Conservation (phyloP, 2,113 vertebrate genomes). For the Prunella himalayana region DNA sequence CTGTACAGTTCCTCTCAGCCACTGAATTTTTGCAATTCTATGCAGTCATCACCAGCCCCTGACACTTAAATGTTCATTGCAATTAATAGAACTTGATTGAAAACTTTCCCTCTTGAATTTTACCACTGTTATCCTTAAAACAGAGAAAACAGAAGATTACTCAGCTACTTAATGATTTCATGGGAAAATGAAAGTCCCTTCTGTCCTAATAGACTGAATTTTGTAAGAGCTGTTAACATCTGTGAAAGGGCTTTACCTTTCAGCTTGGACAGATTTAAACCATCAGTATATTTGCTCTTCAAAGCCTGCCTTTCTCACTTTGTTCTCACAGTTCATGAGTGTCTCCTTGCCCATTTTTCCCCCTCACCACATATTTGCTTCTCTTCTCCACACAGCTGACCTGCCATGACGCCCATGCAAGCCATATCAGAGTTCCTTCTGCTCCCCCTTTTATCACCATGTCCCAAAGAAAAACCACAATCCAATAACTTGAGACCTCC, state of each 20-base stretch:
- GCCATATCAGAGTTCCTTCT: not conserved
- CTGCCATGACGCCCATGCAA: accelerated
- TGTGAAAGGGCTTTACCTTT: not conserved
- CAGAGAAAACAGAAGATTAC: not conserved
- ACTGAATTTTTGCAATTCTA: not conserved
- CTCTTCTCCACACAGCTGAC: not conserved
- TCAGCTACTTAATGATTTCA: not conserved
- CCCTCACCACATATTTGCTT: not conserved
- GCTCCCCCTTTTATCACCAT: not conserved
- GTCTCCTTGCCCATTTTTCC: not conserved
- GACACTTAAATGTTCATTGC: not conserved
- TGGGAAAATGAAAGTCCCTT: not conserved
- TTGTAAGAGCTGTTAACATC: not conserved
- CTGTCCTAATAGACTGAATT: not conserved
- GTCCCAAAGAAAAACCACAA: not conserved
- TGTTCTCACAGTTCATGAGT: not conserved
- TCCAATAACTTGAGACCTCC: not conserved
- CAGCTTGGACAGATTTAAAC: not conserved
- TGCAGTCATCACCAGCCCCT: not conserved
- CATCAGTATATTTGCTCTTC: not conserved
- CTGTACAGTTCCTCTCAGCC: not conserved
- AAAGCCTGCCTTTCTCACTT: not conserved
- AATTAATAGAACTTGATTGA: not conserved
- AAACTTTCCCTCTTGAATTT: not conserved
- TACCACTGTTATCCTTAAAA: not conserved